These are phyloP conservation scores for Cheilosia urbana DNA, from an alignment of 2,888 invertebrate species.

Conservation along the genomic window DNA sequence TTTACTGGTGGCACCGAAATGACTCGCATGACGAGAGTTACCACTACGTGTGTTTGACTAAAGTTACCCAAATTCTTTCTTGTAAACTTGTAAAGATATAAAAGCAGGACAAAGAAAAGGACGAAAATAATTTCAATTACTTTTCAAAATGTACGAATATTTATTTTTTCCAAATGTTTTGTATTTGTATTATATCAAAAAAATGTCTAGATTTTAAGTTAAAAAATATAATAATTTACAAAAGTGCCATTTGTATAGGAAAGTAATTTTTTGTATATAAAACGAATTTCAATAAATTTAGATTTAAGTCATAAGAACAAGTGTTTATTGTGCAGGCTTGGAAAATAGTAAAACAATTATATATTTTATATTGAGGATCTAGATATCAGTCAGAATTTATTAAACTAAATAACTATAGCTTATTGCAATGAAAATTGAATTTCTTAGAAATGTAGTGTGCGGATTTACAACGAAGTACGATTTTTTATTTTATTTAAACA, in stretches of 20 bases:
- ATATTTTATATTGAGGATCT: conserved; percentile 22
- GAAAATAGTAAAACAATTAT: conserved; percentile 2
- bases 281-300: not conserved
- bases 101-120: not conserved
- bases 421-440: conserved; percentile 20
- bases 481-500: conserved; percentile 10
- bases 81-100: conserved; percentile 23
- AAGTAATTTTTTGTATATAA: conserved; percentile 24
- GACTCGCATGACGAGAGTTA: conserved; percentile 82
- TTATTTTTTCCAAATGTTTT: not conserved
- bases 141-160: not conserved
- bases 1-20: conserved; percentile 83
- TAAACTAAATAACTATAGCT: conserved; percentile 16
- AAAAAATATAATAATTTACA: conserved; percentile 28
- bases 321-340: not conserved
- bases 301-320: conserved; percentile 1
- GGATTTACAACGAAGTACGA: conserved; percentile 54
- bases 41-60: conserved; percentile 83
- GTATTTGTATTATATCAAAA: not conserved
- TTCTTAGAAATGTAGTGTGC: conserved; percentile 23
- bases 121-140: not conserved
- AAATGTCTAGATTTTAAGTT: conserved; percentile 1
- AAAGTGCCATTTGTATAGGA: conserved; percentile 71
- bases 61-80: conserved; percentile 51
- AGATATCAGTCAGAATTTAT: conserved; percentile 16